These are phyloP conservation scores for Penaeus vannamei DNA, from an alignment of 1,140 invertebrate species.

Conservation along the genomic window DNA sequence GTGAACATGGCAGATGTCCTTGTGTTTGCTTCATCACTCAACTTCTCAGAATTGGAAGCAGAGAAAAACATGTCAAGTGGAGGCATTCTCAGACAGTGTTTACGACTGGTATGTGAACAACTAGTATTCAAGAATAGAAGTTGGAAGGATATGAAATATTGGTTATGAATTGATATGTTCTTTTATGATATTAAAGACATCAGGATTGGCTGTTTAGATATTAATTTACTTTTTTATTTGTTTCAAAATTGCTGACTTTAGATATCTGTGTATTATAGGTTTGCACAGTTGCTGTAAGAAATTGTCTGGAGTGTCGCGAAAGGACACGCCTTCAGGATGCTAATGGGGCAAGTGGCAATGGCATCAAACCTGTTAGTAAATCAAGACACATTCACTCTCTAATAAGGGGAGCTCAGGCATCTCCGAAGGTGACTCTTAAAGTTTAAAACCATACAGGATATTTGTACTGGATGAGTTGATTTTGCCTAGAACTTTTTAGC, in stretches of 20 bases:
- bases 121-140: neutral
- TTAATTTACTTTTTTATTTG: conserved; percentile 34
- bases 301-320: conserved; percentile 98
- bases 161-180: neutral
- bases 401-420: conserved; percentile 87
- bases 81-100: conserved; percentile 96
- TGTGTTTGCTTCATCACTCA: conserved; percentile 96
- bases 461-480: conserved; percentile 18
- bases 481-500: too few relatives aligned
- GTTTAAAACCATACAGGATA: neutral
- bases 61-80: conserved; percentile 99
- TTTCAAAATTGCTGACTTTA: conserved; percentile 5
- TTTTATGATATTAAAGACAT: neutral
- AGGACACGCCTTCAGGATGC: conserved; percentile 78
- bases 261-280: conserved; percentile 77
- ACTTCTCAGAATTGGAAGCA: conserved; percentile 97
- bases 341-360: conserved; percentile 56
- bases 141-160: neutral
- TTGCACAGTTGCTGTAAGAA: conserved; percentile 97
- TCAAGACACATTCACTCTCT: conserved; percentile 86
- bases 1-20: conserved; percentile 99
- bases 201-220: neutral
- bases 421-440: conserved; percentile 82
- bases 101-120: conserved; percentile 85
- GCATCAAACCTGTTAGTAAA: conserved; percentile 74